Base-by-base conservation (phyloP, 2,888 invertebrate genomes). In the Drosophila affinis region DNA sequence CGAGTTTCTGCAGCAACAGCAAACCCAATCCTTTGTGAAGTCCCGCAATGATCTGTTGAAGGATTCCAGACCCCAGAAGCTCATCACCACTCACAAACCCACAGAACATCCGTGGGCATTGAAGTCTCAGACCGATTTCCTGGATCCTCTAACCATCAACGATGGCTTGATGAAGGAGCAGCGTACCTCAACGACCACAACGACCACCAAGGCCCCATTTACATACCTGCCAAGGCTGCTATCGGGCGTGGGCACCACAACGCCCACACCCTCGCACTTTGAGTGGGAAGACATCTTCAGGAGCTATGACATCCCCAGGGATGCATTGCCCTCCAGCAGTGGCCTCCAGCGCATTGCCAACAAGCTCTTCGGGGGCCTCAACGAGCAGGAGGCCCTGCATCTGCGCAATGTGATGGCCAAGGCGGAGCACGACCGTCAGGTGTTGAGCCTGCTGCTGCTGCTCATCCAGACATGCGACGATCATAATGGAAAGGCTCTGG, bases 341-440 rank as follows among this genome's bases (percentile, higher is more conserved):
- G 94, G 95, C 2, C 94, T 95, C 53, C 94, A 94, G 48, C 93
- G 94, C 81, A 95, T 95, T 78, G 95, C 96, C 0, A 95, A 96
- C 81, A 94, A 96, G 91, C 95, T 97, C 81, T 95, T 97, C 89
- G 95, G 95, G 1, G 95, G 94, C 18, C 93, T 96, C 72, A 96
- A 97, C 83, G 95, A 95, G 10, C 95, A 96, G 0, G 96, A 96
- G 71, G 94, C 95, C 0, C 93, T 95, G 70, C 95, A 96, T 77
- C 93, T 97, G 61, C 94, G 96, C 93, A 94, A 94, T 71, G 96
- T 96, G 46, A 97, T 97, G 96, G 95, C 95, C 87, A 95, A 96
- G 89, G 96, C 96, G 0, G 95, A 95, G 79, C 94, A 94, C 77
- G 96, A 96, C 77, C 95, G 95, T 63, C 95, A 95, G 0, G 96